Base-by-base conservation (phyloP, 2,888 invertebrate species). In the Eretmocerus hayati region DNA sequence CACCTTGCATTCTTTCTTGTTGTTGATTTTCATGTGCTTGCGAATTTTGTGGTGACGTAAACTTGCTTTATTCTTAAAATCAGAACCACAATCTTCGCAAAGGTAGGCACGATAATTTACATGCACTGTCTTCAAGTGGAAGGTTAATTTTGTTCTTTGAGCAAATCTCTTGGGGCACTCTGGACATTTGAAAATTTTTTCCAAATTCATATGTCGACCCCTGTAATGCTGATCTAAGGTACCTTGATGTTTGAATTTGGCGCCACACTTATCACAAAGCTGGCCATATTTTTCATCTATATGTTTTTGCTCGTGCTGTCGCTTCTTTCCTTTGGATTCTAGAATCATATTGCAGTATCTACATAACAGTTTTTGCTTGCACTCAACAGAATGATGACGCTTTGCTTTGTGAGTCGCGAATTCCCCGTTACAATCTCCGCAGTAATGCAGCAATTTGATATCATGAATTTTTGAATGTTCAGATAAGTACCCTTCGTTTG, bases 31-130 rank as follows among this genome's bases (percentile, higher is more conserved):
- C 47, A 67, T 67, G 51, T 71, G 71, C 39, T 71, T 71, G n/a
- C 71, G 59, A 19, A 71, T 67, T 43, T 66, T 58, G 43, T 71
- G 71, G 50, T 71, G 71, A 32, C 71, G 56, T 6, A 71, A 54
- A 46, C 69, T 69, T 1, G 71, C 71, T 9, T 71, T 70, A 58
- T 71, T 71, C 48, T 71, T 71, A 42, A 71, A 71, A 55, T 71
- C 70, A 2, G 69, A 69, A 0, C 71, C 71, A 36, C 71, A 71
- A 46, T 71, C 71, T 44, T 71, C 71, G 38, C 71, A 71, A 2
- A 71, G 44, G 53, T 61, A 71, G 1, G 71, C 67, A 23, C 71
- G 52, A 16, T 65, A 35, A 0, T 67, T 65, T 18, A 69, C 69
- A 42, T 71, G 71, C 2, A 71, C 71, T 3, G 69, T 65, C 46